Evolutionary conservation across 2,113 vertebrate genomes (phyloP), one percentile per base, ranked within the genome.

Genomic region (Zapornia atra): DNA sequence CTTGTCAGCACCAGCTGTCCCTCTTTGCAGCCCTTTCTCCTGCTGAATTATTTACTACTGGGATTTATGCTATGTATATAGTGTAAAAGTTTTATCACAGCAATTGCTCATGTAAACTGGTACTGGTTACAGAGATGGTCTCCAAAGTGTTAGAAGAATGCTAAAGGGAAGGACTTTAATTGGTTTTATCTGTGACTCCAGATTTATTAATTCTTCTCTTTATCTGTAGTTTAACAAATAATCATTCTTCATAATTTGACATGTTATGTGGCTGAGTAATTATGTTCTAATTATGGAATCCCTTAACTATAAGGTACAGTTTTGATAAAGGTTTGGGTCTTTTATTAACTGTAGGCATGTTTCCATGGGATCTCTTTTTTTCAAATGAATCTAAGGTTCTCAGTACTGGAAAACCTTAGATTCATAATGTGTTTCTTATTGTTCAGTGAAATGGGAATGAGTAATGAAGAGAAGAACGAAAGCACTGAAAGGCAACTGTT

Each of bases 41-140:
- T 88, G 10, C 72, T 92, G 72, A 90, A 81, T 96, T 97, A 96
- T 97, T 97, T 97, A 96, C 93, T 96, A 3, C 78, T 92, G 93
- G 88, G 95, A 92, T 88, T 97, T 94, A 75, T 84, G 66, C 92
- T 89, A 33, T 82, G 75, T 92, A 57, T 93, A 54, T 64, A 86
- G 82, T 44, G 85, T 90, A 76, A 92, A 94, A 86, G 54, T 95
- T 97, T 96, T 90, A 93, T 96, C 83, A 24, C 69, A 56, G 65
- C 68, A 50, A 12, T 91, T 82, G 91, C 78, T 75, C 65, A 20
- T 70, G 77, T 84, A 94, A 96, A 87, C 90, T 61, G 80, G 81
- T 66, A 4, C 57, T 63, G 91, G 88, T 46, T 92, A 77, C 31
- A 26, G 71, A 91, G 86, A n/a, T 57, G 63, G 95, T 95, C 94